phyloP scores from a whole-genome alignment of 2,888 invertebrate species.

The Tenthredo livida region DNA sequence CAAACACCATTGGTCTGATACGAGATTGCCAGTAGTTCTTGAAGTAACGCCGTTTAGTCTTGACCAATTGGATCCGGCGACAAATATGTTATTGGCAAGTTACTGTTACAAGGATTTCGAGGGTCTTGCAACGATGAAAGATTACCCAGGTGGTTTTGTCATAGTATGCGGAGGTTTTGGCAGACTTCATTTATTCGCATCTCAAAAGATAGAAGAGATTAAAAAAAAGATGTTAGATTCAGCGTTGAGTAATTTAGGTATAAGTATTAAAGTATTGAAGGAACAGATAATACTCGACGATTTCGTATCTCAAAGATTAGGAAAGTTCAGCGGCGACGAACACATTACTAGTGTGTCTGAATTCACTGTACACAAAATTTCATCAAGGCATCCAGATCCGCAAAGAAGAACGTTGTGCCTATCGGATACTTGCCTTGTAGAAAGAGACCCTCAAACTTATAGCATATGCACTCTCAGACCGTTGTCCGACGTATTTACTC shows the following conservation, averaged over 20 bases:
- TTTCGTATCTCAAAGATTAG: slow-evolving; percentile 93
- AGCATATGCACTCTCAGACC: slow-evolving; percentile 93
- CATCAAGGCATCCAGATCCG: slow-evolving; percentile 90
- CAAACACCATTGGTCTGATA: slow-evolving; percentile 98
- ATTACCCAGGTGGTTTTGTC: slow-evolving; percentile 95
- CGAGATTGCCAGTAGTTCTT: slow-evolving; percentile 90
- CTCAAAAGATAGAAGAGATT: slow-evolving; percentile 91
- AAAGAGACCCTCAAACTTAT: slow-evolving; percentile 98
- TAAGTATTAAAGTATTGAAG: slow-evolving; percentile 90
- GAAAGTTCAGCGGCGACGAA: slow-evolving; percentile 95
- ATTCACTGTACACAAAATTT: slow-evolving; percentile 96
- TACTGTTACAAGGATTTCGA: slow-evolving; percentile 94
- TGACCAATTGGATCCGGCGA: slow-evolving; percentile 94
- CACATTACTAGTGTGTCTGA: slow-evolving; percentile 98
- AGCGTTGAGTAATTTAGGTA: slow-evolving; percentile 89
- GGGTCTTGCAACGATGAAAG: slow-evolving; percentile 89
- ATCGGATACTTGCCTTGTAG: slow-evolving; percentile 96
- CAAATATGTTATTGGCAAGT: slow-evolving; percentile 89
- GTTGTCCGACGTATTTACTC: slow-evolving; percentile 91
- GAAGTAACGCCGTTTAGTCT: slow-evolving; percentile 96
- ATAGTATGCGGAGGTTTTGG: slow-evolving; percentile 95
- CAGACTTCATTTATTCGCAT: slow-evolving; percentile 93
- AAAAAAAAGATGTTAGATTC: slow-evolving; percentile 92
- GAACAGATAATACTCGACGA: slow-evolving; percentile 92
- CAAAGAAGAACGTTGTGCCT: slow-evolving; percentile 94